A percentile compares a stretch with the other conserved stretches of the same genome.
phyloP scores from a whole-genome alignment of 2,888 invertebrate species.

The Keiferia lycopersicella region DNA sequence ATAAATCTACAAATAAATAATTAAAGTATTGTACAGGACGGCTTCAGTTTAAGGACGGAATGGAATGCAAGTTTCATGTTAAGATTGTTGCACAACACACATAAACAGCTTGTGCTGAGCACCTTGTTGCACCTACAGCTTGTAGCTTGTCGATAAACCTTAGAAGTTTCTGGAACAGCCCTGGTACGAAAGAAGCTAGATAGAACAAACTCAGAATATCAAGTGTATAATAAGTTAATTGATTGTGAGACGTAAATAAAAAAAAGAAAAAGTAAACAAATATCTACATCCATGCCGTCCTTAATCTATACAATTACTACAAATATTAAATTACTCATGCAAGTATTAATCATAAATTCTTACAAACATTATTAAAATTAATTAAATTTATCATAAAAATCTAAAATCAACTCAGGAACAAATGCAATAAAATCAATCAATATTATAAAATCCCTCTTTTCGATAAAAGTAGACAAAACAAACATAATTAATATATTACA shows the following conservation, averaged over 20 bases:
- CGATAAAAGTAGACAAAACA: conserved; percentile 67
- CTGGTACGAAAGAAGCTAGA: neutral
- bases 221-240: conserved; percentile 37
- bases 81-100: conserved; percentile 22
- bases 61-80: conserved; percentile 48
- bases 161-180: neutral
- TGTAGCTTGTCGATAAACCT: neutral
- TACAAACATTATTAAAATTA: conserved; percentile 68
- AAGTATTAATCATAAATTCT: conserved; percentile 64
- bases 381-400: conserved; percentile 67
- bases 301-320: conserved; percentile 56
- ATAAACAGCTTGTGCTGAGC: neutral
- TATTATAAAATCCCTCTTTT: conserved; percentile 62
- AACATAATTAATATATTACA: conserved; percentile 74
- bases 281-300: conserved; percentile 55
- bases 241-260: conserved; percentile 33
- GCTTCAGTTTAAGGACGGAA: conserved; percentile 61
- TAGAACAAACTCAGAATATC: neutral
- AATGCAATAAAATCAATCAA: conserved; percentile 80
- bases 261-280: neutral
- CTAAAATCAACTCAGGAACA: conserved; percentile 80
- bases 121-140: conserved; percentile 11
- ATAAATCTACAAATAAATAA: conserved; percentile 77
- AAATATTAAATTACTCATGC: conserved; percentile 71
- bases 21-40: conserved; percentile 75